Base-by-base conservation (phyloP, 2,888 invertebrate genomes). In the Mycalesis mineus region DNA sequence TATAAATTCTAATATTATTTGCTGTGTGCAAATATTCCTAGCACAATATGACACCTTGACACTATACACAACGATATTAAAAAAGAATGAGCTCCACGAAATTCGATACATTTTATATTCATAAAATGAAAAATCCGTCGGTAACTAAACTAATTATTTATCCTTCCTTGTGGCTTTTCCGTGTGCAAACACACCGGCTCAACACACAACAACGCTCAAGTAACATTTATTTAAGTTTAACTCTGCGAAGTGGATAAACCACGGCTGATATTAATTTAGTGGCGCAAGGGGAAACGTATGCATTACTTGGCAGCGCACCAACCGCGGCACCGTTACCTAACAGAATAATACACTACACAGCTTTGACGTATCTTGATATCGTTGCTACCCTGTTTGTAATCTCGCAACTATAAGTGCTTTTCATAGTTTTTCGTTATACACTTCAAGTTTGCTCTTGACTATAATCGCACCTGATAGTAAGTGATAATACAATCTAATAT, bases 231-330 rank as follows among this genome's bases (percentile, higher is more conserved):
- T 48, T 48, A 36, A 48, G 17, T 48, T 50, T 14, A 28, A 50
- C 14, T 4, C 40, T 9, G 37, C 40, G 50, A 50, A 50, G 22
- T 29, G 40, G 50, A 50, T 40, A 50, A 40, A 40, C 50, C 29
- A 15, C 39, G 77, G 80, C 72, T 73, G 75, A 80, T 84, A 85
- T 85, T 85, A 85, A 85, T 85, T 84, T 80, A 84, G 77, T 78
- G 78, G 79, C 80, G 79, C 78, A 75, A 73, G 75, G 68, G 69
- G 67, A 74, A 76, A 77, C 81, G 83, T 80, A 80, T 80, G 78
- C 82, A 55, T 59, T 55, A 71, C 71, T 75, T 85, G 86, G 86
- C 86, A 78, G 73, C 70, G 75, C 74, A 78, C 85, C 84, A 84
- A 70, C 71, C 69, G 66, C 70, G 65, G 13, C 49, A 50, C 11